Percentiles rank a stretch among this genome's conserved stretches.
Conservation (phyloP, 2,797 vertebrate species). For the Smutsia temminckii region DNA sequence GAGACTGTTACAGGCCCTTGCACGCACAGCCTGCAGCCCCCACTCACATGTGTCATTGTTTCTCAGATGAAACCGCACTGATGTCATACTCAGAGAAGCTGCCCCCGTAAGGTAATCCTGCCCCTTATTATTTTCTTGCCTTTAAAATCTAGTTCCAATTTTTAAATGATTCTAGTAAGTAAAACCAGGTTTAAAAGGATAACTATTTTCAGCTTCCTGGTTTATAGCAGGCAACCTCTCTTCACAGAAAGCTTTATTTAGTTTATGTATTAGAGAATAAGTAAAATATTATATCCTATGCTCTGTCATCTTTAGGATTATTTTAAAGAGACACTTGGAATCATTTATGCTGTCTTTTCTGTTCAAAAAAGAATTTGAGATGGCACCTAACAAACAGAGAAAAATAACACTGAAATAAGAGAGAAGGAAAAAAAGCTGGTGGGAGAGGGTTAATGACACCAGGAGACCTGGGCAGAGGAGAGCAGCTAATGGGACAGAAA, state of each 20-base stretch:
- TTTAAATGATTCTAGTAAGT: background rate
- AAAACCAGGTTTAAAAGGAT: background rate
- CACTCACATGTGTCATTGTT: background rate
- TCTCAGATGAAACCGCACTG: constrained; percentile 31
- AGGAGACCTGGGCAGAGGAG: background rate
- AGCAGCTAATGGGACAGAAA: background rate
- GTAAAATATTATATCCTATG: background rate
- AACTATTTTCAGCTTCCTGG: background rate
- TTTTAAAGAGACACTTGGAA: background rate
- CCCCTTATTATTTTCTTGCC: background rate
- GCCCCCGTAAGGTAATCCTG: background rate
- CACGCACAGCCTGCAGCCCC: constrained; percentile 43
- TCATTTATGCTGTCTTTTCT: background rate
- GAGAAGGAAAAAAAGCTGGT: background rate
- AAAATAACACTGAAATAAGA: background rate
- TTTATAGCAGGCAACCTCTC: background rate
- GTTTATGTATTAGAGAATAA: background rate
- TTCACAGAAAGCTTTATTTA: background rate
- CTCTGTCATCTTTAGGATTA: background rate
- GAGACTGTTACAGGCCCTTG: constrained; percentile 81
- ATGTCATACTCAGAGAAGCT: constrained; percentile 20
- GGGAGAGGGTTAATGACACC: background rate
- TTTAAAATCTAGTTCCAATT: constrained; percentile 51
- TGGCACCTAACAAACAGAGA: background rate
- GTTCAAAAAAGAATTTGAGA: background rate